Evolutionary conservation across 2,113 vertebrate species (phyloP).

Genomic region (Oceanites oceanicus): DNA sequence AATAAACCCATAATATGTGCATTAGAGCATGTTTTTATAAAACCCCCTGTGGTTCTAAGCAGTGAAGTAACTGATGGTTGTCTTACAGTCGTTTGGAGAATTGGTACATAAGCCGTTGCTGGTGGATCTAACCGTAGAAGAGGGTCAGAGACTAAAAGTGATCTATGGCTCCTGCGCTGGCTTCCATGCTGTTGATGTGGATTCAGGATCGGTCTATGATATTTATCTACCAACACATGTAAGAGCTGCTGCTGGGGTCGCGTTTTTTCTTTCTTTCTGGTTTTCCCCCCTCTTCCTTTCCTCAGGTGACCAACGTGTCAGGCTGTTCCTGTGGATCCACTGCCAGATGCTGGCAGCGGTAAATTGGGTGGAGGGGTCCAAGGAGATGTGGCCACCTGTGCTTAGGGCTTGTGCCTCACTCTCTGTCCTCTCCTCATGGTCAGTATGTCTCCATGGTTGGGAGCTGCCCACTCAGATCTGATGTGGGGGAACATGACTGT

Average conservation of each 20-base stretch:
- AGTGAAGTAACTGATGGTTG: neutral
- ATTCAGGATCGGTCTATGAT: constrained; percentile 96
- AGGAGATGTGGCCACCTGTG: neutral
- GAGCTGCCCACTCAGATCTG: neutral
- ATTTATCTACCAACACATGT: constrained; percentile 99
- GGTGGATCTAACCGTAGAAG: constrained; percentile 96
- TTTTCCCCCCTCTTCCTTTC: neutral
- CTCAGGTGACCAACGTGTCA: neutral
- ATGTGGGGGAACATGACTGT: neutral
- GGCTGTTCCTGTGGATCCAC: neutral
- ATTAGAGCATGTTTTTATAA: neutral
- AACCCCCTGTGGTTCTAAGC: neutral
- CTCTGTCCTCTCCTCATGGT: neutral
- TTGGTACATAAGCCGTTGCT: constrained; percentile 93
- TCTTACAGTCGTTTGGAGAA: constrained; percentile 91
- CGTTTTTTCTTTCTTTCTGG: neutral
- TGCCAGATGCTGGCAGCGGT: neutral
- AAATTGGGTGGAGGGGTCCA: neutral
- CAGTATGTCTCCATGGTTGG: neutral
- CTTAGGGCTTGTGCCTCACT: neutral
- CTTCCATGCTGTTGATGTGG: constrained; percentile 97
- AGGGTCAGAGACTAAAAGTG: constrained; percentile 97
- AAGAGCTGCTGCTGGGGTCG: constrained; percentile 60
- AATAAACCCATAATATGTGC: neutral
- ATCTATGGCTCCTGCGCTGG: constrained; percentile 96